phyloP scores from a whole-genome alignment of 2,888 invertebrate species.

The Cheiracanthium punctorium region DNA sequence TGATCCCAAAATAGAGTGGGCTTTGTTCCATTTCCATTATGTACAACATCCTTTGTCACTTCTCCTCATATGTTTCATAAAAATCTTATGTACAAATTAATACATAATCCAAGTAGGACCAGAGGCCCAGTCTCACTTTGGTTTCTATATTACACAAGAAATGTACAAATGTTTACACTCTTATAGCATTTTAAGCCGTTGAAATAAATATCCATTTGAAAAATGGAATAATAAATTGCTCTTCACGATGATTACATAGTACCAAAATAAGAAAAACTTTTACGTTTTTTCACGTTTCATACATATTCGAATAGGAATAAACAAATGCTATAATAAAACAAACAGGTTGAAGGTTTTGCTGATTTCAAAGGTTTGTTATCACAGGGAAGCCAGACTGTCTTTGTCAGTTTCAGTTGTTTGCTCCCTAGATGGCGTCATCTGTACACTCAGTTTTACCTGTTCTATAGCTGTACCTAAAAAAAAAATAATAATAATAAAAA shows the following conservation, averaged over 20 bases:
- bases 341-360: background rate
- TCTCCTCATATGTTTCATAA: slow-evolving; percentile 11
- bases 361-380: slow-evolving; percentile 41
- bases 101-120: background rate
- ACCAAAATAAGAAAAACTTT: too few species aligned
- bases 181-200: slow-evolving; percentile 1
- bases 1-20: slow-evolving; percentile 46
- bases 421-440: slow-evolving; percentile 68
- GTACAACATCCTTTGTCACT: slow-evolving; percentile 15
- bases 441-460: slow-evolving; percentile 68
- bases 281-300: background rate
- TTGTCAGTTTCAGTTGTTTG: slow-evolving; percentile 70
- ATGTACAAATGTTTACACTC: background rate
- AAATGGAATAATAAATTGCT: too few species aligned
- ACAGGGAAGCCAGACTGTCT: slow-evolving; percentile 73
- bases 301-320: background rate
- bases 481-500: too few species aligned
- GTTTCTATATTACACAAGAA: background rate
- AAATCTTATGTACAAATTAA: slow-evolving; percentile 52
- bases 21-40: slow-evolving; percentile 25
- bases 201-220: background rate
- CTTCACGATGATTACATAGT: too few species aligned
- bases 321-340: background rate
- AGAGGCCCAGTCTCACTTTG: background rate
- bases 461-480: slow-evolving; percentile 67